These are phyloP conservation scores for Hydrotaea cyrtoneurina DNA, from an alignment of 2,888 invertebrate genomes.

Conservation along the genomic window DNA sequence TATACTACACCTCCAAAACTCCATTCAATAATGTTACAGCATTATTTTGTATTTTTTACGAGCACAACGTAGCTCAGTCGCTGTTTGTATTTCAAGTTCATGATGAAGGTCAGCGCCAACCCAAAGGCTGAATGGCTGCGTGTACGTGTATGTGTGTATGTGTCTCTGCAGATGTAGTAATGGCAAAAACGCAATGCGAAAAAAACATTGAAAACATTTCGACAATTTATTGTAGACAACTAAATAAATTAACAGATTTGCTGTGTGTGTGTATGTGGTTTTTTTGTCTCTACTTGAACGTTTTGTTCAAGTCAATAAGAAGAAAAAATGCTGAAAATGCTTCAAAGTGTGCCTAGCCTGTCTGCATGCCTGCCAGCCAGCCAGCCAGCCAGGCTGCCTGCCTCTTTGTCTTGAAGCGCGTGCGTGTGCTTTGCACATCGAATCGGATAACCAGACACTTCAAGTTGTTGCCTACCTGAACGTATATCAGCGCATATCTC, in stretches of 20 bases:
- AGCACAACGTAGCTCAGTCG: neutral
- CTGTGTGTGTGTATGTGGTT: constrained; percentile 1
- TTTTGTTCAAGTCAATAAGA: neutral
- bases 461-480: neutral
- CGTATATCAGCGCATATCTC: constrained; percentile 46
- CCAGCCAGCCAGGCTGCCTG: neutral
- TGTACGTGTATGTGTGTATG: neutral
- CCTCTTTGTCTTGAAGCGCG: neutral
- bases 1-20: too few species aligned
- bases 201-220: constrained; percentile 41
- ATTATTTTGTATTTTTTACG: neutral
- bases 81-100: constrained; percentile 65
- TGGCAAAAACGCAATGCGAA: constrained; percentile 13
- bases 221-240: constrained; percentile 34
- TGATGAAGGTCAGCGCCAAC: constrained; percentile 61
- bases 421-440: constrained; percentile 48
- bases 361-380: too few species aligned
- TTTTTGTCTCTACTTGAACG: constrained; percentile 13
- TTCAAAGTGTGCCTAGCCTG: constrained; percentile 48
- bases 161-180: neutral
- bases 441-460: neutral
- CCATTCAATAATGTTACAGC: constrained; percentile 14
- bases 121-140: constrained; percentile 7
- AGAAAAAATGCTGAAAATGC: constrained; percentile 23
- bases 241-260: constrained; percentile 49